Conservation (phyloP, 2,113 vertebrate species). For the Propithecus coquereli region DNA sequence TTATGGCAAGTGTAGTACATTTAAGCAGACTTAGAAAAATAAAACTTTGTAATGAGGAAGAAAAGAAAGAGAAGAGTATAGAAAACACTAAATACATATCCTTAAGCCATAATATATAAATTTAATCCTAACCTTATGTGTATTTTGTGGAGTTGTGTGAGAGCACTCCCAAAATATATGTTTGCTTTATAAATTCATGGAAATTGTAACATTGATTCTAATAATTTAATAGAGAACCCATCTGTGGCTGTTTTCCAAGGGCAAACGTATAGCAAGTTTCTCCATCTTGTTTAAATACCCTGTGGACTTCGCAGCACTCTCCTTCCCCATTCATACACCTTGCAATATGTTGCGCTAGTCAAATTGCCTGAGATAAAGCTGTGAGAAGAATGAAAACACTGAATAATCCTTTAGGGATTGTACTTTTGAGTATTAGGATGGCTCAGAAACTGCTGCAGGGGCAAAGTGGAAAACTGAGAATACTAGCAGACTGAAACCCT, state of each 20-base stretch:
- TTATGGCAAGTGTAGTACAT: background rate
- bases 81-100: background rate
- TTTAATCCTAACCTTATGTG: background rate
- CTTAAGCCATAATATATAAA: background rate
- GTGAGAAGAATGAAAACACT: background rate
- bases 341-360: background rate
- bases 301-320: no score
- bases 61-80: background rate
- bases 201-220: background rate
- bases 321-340: background rate
- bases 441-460: background rate
- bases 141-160: background rate
- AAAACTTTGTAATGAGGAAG: background rate
- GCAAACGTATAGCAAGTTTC: background rate
- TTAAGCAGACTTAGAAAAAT: slow-evolving; percentile 2
- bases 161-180: background rate
- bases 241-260: background rate
- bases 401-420: no score
- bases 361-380: background rate
- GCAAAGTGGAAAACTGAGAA: background rate
- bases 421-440: background rate
- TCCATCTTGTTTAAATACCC: background rate
- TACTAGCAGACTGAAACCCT: background rate
- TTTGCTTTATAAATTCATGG: background rate
- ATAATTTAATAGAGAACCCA: background rate